These are phyloP conservation scores for Polia nebulosa DNA, from an alignment of 2,888 invertebrate species.

Conservation along the genomic window DNA sequence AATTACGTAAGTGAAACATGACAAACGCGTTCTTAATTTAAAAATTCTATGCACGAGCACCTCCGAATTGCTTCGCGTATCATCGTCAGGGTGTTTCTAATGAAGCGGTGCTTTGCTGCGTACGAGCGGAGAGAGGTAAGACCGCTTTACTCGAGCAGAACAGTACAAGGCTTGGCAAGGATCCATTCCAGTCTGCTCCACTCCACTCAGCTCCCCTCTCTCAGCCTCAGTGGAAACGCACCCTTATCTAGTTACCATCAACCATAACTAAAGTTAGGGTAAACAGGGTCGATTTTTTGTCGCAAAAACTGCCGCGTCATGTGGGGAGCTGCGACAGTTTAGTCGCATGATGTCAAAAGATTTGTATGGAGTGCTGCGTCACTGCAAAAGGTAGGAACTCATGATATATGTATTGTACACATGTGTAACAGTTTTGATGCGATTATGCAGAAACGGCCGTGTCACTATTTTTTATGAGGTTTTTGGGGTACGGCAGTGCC, in stretches of 20 bases:
- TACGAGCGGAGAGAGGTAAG: background rate
- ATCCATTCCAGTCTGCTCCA: background rate
- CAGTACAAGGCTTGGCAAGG: background rate
- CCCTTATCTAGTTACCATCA: slow-evolving; percentile 54
- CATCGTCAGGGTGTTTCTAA: slow-evolving; percentile 36
- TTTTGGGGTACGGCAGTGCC: slow-evolving; percentile 14
- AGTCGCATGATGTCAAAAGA: slow-evolving; percentile 70
- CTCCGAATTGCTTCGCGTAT: slow-evolving; percentile 59
- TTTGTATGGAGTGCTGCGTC: slow-evolving; percentile 67
- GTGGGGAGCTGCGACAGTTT: slow-evolving; percentile 71
- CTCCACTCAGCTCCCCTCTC: background rate
- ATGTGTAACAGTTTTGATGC: slow-evolving; percentile 67
- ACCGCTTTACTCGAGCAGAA: background rate
- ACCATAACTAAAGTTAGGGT: slow-evolving; percentile 71
- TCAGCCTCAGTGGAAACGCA: background rate
- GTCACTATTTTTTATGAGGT: slow-evolving; percentile 66
- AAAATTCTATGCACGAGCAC: slow-evolving; percentile 73
- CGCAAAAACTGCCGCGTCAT: slow-evolving; percentile 73
- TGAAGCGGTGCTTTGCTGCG: no score
- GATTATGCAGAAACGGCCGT: slow-evolving; percentile 58
- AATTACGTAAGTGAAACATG: slow-evolving; percentile 62
- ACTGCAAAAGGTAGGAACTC: slow-evolving; percentile 54
- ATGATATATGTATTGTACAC: slow-evolving; percentile 57
- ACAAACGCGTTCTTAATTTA: slow-evolving; percentile 75
- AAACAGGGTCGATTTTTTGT: slow-evolving; percentile 71